phyloP scores from a whole-genome alignment of 2,797 vertebrate genomes.

The Sebastes umbrosus region DNA sequence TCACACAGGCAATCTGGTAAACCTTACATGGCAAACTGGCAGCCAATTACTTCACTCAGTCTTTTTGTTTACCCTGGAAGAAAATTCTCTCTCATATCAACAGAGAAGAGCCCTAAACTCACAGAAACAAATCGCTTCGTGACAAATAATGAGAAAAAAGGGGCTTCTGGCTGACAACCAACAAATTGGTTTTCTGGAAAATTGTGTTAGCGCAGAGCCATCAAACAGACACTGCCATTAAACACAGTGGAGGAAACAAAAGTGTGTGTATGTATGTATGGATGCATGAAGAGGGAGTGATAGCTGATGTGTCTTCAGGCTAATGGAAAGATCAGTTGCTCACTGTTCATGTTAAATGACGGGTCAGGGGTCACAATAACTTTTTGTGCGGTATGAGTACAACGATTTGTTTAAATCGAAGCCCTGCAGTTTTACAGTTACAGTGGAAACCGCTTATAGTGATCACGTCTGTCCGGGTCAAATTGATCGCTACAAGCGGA shows the following conservation, averaged over 20 bases:
- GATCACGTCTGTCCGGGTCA: too few relatives aligned
- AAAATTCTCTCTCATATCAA: conserved; percentile 42
- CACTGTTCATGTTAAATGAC: not conserved
- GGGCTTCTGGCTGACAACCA: conserved; percentile 65
- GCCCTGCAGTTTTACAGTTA: not conserved
- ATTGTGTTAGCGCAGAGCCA: conserved; percentile 55
- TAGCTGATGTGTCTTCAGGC: not conserved
- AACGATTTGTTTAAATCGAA: not conserved
- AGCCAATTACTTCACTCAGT: conserved; percentile 60
- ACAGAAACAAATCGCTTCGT: conserved; percentile 58
- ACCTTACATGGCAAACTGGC: conserved; percentile 55
- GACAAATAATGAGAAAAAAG: conserved; percentile 57
- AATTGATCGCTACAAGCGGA: too few relatives aligned
- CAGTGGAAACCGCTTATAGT: too few relatives aligned
- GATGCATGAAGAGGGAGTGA: conserved; percentile 18
- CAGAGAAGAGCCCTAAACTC: conserved; percentile 51
- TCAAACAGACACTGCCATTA: conserved; percentile 56
- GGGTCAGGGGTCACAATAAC: not conserved
- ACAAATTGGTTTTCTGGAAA: conserved; percentile 75
- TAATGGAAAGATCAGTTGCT: not conserved
- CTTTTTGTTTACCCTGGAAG: conserved; percentile 66
- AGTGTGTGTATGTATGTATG: conserved; percentile 12
- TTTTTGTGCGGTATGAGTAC: not conserved
- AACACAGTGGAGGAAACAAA: conserved; percentile 32
- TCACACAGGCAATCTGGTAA: conserved; percentile 47